Evolutionary conservation across 2,888 invertebrate species (phyloP).

Genomic region (Silvanus unidentatus): DNA sequence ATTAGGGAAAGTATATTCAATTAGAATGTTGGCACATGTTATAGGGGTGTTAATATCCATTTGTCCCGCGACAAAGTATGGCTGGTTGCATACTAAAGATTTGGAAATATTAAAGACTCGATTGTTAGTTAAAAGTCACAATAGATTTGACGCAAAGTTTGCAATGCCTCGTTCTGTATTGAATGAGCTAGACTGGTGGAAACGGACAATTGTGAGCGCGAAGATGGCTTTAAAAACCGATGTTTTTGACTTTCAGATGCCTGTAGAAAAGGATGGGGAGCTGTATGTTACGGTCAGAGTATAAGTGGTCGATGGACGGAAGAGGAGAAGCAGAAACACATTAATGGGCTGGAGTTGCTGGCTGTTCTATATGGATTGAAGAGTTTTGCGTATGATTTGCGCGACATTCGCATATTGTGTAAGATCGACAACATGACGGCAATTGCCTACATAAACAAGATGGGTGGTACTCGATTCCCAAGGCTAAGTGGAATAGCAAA

Average conservation of each 20-base stretch:
- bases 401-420: constrained; percentile 12
- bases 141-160: constrained; percentile 16
- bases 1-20: constrained; percentile 11
- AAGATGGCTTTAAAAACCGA: background rate
- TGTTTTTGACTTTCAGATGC: constrained; percentile 20
- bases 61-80: constrained; percentile 26
- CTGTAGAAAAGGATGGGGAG: constrained; percentile 22
- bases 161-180: constrained; percentile 7
- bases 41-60: constrained; percentile 20
- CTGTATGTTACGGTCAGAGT: constrained; percentile 10
- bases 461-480: constrained; percentile 14
- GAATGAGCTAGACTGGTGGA: constrained; percentile 25
- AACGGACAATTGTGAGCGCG: no score
- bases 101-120: constrained; percentile 17
- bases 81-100: constrained; percentile 17
- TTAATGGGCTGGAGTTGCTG: constrained; percentile 23
- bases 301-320: constrained; percentile 18
- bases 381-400: constrained; percentile 17
- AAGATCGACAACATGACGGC: constrained; percentile 18
- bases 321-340: constrained; percentile 16
- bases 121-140: constrained; percentile 13
- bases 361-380: constrained; percentile 22
- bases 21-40: constrained; percentile 20
- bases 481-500: constrained; percentile 15
- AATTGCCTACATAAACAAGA: constrained; percentile 16